Evolutionary conservation across 2,888 invertebrate genomes (phyloP).

Genomic region (Allygus modestus): DNA sequence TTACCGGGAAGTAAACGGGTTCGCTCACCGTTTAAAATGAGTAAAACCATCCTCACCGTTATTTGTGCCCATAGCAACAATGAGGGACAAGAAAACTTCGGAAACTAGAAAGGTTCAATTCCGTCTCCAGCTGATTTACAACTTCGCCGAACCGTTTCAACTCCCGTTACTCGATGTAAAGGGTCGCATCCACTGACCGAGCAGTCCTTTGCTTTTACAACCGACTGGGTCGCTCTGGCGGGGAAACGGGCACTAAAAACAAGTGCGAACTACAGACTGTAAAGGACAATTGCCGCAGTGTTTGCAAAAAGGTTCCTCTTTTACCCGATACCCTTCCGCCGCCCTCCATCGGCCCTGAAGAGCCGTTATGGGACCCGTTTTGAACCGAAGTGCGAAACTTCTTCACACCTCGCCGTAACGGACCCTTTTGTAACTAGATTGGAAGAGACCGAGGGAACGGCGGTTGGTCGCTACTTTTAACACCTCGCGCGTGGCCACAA

Average conservation of each 20-base stretch:
- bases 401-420: neutral
- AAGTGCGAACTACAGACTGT: slow-evolving; percentile 7
- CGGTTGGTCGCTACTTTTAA: neutral
- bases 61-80: neutral
- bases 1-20: neutral
- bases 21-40: too few species aligned
- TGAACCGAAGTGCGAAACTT: neutral
- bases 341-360: neutral
- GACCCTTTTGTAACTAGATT: neutral
- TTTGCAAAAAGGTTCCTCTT: slow-evolving; percentile 33
- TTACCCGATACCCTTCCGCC: neutral
- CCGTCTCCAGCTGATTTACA: slow-evolving; percentile 12
- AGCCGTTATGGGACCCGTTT: neutral
- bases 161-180: neutral
- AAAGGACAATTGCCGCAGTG: neutral
- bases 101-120: neutral
- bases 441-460: neutral
- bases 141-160: neutral
- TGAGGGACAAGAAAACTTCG: neutral
- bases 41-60: neutral
- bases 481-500: slow-evolving; percentile 20
- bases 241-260: slow-evolving; percentile 7
- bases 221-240: neutral
- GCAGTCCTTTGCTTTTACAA: neutral
- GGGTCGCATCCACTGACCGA: neutral